Percentiles rank a stretch among this genome's conserved stretches.
These are phyloP conservation scores for Torymus auratus DNA, from an alignment of 2,888 invertebrate genomes.

Conservation along the genomic window DNA sequence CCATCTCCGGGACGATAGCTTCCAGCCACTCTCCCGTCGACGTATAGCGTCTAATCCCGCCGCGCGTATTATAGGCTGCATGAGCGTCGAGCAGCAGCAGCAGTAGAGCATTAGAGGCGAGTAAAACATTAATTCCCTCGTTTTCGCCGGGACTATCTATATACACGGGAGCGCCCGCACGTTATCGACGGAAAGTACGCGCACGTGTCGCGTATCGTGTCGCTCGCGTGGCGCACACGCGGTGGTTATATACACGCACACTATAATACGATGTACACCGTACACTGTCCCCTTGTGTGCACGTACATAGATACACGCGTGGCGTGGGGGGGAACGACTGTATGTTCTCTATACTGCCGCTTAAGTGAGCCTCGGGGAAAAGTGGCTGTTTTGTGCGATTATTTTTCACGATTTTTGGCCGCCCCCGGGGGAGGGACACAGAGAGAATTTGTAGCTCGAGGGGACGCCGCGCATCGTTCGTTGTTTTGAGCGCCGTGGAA, in stretches of 20 bases:
- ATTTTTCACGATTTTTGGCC: slow-evolving; percentile 31
- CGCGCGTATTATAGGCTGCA: too few relatives aligned
- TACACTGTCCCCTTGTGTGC: too few relatives aligned
- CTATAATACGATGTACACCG: too few relatives aligned
- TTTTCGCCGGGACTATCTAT: slow-evolving; percentile 48
- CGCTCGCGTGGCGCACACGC: too few relatives aligned
- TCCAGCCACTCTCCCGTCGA: neutral
- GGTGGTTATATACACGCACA: too few relatives aligned
- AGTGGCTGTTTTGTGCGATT: slow-evolving; percentile 31
- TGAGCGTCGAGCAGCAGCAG: too few relatives aligned
- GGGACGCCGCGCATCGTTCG: too few relatives aligned
- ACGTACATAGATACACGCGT: too few relatives aligned
- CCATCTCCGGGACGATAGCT: slow-evolving; percentile 12
- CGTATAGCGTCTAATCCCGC: slow-evolving; percentile 7
- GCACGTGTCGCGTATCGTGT: too few relatives aligned
- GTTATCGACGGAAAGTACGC: slow-evolving; percentile 37
- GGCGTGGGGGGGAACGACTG: neutral
- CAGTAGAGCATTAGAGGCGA: slow-evolving; percentile 58
- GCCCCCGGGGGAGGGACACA: neutral
- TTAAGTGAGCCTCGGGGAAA: slow-evolving; percentile 30
- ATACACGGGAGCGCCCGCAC: neutral
- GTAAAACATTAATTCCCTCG: slow-evolving; percentile 64
- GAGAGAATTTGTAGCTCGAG: neutral
- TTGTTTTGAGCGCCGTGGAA: too few relatives aligned
- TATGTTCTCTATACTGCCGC: slow-evolving; percentile 9